Evolutionary conservation across 2,888 invertebrate genomes (phyloP).

Genomic region (Thereva unica): DNA sequence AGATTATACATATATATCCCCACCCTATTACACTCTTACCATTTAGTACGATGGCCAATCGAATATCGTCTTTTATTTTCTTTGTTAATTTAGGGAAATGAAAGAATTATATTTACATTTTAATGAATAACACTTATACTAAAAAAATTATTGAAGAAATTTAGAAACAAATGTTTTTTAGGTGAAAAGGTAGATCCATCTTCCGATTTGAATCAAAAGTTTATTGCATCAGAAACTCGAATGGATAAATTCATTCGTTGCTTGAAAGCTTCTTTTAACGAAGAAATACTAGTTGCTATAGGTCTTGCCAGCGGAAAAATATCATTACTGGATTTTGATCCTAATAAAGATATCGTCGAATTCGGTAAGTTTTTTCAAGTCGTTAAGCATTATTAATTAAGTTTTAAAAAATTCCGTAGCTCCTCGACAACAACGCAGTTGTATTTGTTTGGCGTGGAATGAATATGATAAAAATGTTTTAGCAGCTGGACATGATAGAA

Average conservation of each 20-base stretch:
- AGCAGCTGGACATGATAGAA: slow-evolving; percentile 86
- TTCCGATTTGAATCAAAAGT: slow-evolving; percentile 24
- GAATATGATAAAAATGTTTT: slow-evolving; percentile 78
- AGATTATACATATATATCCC: too few species aligned
- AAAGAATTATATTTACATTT: too few species aligned
- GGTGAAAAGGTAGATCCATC: too few species aligned
- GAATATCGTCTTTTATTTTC: too few species aligned
- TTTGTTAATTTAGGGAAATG: too few species aligned
- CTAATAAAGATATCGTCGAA: slow-evolving; percentile 58
- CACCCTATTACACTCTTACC: too few species aligned
- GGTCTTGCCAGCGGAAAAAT: slow-evolving; percentile 91
- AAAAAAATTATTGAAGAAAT: too few species aligned
- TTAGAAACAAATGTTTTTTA: too few species aligned
- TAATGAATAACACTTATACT: too few species aligned
- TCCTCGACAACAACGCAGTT: slow-evolving; percentile 81
- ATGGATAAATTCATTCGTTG: slow-evolving; percentile 79
- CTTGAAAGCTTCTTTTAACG: slow-evolving; percentile 81
- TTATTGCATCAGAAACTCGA: slow-evolving; percentile 54
- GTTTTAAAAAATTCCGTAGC: slow-evolving; percentile 61
- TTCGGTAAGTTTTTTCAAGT: slow-evolving; percentile 50
- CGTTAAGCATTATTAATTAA: slow-evolving; percentile 3
- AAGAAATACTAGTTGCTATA: slow-evolving; percentile 81
- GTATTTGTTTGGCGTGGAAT: slow-evolving; percentile 88
- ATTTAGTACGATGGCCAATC: too few species aligned
- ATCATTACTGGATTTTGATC: slow-evolving; percentile 75